Evolutionary conservation across 2,797 vertebrate species (phyloP).

Genomic region (Argyrosomus regius): DNA sequence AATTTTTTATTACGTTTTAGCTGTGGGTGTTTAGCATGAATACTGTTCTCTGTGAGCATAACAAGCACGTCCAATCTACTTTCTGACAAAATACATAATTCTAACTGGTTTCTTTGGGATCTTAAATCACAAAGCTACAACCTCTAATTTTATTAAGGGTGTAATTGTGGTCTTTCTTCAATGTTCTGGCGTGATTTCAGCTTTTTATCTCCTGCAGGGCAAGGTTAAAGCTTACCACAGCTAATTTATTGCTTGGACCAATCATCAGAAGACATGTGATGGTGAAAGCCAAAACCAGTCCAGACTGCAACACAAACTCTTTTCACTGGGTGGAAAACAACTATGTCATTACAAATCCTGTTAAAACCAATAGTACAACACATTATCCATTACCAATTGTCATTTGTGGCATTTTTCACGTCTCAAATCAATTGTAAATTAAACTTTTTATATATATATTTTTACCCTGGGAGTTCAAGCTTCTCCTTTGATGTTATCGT

Average conservation of each 20-base stretch:
- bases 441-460: not conserved
- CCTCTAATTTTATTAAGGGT: not conserved
- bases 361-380: slow-evolving; percentile 7
- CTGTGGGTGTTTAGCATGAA: slow-evolving; percentile 13
- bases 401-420: not conserved
- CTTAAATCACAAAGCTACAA: slow-evolving; percentile 6
- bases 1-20: slow-evolving; percentile 8
- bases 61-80: slow-evolving; percentile 8
- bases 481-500: slow-evolving; percentile 16
- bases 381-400: not conserved
- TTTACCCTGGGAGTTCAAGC: not conserved
- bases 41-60: slow-evolving; percentile 7
- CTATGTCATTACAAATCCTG: not conserved
- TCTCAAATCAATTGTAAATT: slow-evolving; percentile 22
- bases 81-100: slow-evolving; percentile 11
- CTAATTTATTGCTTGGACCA: slow-evolving; percentile 6
- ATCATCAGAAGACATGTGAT: slow-evolving; percentile 3
- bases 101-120: not conserved
- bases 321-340: slow-evolving; percentile 2
- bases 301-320: not conserved
- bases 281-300: slow-evolving; percentile 6
- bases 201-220: slow-evolving; percentile 3
- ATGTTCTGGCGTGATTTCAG: not conserved
- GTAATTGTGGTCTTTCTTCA: not conserved
- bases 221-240: not conserved